Evolutionary conservation across 2,888 invertebrate species (phyloP).

Genomic region (Timandra comae): DNA sequence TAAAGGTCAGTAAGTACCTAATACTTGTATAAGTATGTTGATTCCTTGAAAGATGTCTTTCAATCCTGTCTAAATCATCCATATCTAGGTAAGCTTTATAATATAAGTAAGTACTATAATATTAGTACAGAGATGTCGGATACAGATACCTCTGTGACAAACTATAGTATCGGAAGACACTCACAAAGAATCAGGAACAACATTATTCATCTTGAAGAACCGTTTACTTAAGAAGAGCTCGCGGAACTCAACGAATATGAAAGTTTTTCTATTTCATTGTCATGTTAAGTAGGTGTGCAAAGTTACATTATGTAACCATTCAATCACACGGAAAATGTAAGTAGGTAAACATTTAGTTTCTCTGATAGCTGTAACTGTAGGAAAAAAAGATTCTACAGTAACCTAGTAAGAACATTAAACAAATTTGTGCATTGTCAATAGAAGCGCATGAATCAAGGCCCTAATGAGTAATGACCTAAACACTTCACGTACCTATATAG

Average conservation of each 20-base stretch:
- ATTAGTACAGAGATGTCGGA: too few relatives aligned
- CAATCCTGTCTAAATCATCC: too few relatives aligned
- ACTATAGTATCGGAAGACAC: too few relatives aligned
- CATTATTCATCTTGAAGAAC: too few relatives aligned
- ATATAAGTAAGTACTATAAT: too few relatives aligned
- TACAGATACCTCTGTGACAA: too few relatives aligned
- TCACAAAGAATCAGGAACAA: too few relatives aligned
- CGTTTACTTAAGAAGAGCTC: conserved; percentile 15
- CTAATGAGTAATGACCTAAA: conserved; percentile 6
- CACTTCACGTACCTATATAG: conserved; percentile 10
- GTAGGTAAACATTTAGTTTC: conserved; percentile 14
- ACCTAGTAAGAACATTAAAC: conserved; percentile 3
- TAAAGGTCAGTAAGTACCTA: too few relatives aligned
- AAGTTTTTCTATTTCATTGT: conserved; percentile 18
- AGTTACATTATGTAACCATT: conserved; percentile 14
- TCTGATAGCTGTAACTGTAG: conserved; percentile 1
- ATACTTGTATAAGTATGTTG: too few relatives aligned
- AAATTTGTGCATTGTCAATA: conserved; percentile 4
- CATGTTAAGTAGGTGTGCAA: conserved; percentile 11
- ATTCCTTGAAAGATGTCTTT: too few relatives aligned
- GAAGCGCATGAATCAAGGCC: not conserved
- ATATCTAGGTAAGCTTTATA: too few relatives aligned
- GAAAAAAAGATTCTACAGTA: conserved; percentile 1
- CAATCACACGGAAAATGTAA: conserved; percentile 16
- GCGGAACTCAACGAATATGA: conserved; percentile 6